Base-by-base conservation (phyloP, 2,888 invertebrate species). In the Drosophila robusta region DNA sequence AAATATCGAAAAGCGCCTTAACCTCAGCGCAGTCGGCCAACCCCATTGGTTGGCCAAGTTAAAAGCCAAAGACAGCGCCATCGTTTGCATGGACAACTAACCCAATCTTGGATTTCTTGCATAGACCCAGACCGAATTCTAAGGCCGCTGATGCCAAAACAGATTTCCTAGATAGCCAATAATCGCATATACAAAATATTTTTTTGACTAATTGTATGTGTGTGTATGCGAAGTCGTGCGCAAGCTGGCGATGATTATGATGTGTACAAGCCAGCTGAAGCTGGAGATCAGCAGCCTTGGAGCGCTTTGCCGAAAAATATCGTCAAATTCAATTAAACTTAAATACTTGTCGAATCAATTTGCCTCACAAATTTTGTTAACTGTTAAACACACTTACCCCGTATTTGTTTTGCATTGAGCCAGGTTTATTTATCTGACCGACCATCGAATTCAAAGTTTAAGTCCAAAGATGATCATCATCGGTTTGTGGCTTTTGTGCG, bases 391-490 rank as follows among this genome's bases (percentile, higher is more conserved):
- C 63, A 69, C 70, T 75, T 52, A 62, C 63, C 50, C 51, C 52
- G 54, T 83, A 75, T 85, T 86, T 89, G 87, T 64, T 87, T 89
- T 86, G 87, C 89, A 89, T 86, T 86, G 86, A 81, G 82, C 68
- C 70, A 60, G 87, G 87, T 84, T 86, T 88, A 83, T 74, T 80
- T 74, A 62, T 50, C 64, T 24, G 57, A 57, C 39, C 52, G 68
- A 49, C 62, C 60, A 51, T 47, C 61, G 61, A 66, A 58, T 60
- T 70, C 41, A 52, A 70, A 68, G 55, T 38, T 67, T 14, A 70
- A 70, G 49, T 70, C 64, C 49, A 60, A 67, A 52, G 58, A 34
- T 51, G 69, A 69, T 80, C 71, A 74, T 63, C 78, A 51, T 60
- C 49, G 52, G 51, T 49, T 62, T 64, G 42, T 63, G 50, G 54